Evolutionary conservation across 2,797 vertebrate genomes (phyloP).

Genomic region (Amphiprion clarkii): DNA sequence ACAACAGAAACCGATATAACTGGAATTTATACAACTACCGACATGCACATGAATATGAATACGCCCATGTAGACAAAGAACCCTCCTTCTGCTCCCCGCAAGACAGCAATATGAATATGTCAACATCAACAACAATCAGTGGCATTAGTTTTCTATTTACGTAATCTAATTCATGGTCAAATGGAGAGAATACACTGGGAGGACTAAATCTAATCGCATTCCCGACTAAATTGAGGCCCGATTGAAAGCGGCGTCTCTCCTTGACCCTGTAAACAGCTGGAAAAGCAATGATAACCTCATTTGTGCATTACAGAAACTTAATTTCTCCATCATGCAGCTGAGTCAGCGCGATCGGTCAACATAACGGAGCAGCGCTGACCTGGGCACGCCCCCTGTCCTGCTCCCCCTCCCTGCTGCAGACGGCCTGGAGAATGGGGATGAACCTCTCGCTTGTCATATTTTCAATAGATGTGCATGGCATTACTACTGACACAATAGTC

Average conservation of each 20-base stretch:
- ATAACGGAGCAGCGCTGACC: constrained; percentile 57
- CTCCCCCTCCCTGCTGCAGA: not conserved
- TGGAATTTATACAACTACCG: not conserved
- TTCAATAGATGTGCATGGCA: constrained; percentile 46
- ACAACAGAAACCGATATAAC: too few relatives aligned
- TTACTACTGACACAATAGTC: constrained; percentile 30
- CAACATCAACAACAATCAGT: constrained; percentile 73
- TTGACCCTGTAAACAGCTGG: constrained; percentile 78
- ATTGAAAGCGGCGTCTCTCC: constrained; percentile 77
- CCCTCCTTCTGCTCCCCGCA: constrained; percentile 10
- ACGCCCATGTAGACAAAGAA: constrained; percentile 12
- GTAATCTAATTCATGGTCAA: constrained; percentile 77
- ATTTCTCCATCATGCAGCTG: constrained; percentile 73
- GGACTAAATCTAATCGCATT: constrained; percentile 76
- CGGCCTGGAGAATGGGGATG: constrained; percentile 25
- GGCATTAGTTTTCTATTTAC: constrained; percentile 72
- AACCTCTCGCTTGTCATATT: constrained; percentile 13
- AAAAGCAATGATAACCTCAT: constrained; percentile 80
- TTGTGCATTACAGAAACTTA: constrained; percentile 79
- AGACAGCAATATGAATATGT: constrained; percentile 57
- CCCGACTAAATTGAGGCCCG: constrained; percentile 65
- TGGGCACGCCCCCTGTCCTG: constrained; percentile 18
- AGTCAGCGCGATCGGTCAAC: constrained; percentile 60
- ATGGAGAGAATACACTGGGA: constrained; percentile 70
- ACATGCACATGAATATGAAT: not conserved